phyloP scores from a whole-genome alignment of 2,113 vertebrate genomes.

The Clupea harengus region DNA sequence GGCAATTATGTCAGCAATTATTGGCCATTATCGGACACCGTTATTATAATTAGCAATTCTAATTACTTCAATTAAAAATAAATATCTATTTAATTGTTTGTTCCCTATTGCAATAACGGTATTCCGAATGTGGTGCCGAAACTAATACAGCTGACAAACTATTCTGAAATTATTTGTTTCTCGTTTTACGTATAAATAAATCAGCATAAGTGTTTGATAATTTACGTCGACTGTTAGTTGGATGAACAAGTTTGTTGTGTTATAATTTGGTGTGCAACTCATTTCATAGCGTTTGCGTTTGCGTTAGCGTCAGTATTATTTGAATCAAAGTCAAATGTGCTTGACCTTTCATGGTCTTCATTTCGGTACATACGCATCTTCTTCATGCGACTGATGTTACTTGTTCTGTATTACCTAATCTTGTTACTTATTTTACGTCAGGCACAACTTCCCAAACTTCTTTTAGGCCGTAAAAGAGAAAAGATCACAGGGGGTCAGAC shows the following conservation, averaged over 20 bases:
- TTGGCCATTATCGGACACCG: neutral
- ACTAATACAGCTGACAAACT: neutral
- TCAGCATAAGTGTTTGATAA: neutral
- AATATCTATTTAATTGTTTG: constrained; percentile 21
- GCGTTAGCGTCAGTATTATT: constrained; percentile 5
- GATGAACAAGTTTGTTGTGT: neutral
- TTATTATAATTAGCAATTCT: neutral
- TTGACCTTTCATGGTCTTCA: neutral
- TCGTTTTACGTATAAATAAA: neutral
- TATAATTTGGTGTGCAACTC: neutral
- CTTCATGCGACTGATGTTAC: neutral
- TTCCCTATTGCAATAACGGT: neutral
- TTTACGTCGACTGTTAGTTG: neutral
- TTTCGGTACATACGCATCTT: neutral
- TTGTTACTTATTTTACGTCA: neutral
- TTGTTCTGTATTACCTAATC: neutral
- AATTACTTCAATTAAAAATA: constrained; percentile 2
- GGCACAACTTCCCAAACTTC: neutral
- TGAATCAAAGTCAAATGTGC: neutral
- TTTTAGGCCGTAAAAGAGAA: neutral
- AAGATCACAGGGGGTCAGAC: neutral
- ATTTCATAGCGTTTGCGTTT: neutral
- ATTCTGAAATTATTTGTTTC: neutral
- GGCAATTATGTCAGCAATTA: neutral
- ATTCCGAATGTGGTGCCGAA: neutral